Base-by-base conservation (phyloP, 2,113 vertebrate genomes). In the Hippopotamus amphibius region DNA sequence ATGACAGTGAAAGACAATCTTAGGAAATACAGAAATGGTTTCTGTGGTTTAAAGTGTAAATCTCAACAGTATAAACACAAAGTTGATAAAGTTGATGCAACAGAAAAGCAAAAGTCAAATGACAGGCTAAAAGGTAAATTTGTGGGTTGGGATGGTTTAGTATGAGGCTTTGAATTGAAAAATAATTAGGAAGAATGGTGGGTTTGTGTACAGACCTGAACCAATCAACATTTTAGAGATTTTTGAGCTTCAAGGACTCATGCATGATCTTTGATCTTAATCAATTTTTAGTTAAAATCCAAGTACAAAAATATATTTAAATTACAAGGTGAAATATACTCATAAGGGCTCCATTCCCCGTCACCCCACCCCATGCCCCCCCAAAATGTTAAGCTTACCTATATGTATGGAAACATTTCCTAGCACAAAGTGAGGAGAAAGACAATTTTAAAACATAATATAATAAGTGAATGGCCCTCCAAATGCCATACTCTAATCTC, bases 221-320 rank as follows among this genome's bases (percentile, higher is more conserved):
- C 17, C 37, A 83, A 76, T 28, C 8, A 89, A 19, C 21, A 87
- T 59, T 94, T 96, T 30, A 72, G 21, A 43, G 33, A 93, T 74
- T 86, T 86, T 84, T 69, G 13, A 84, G n/a, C 22, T 71, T 89
- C 4, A 87, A 46, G 17, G 2, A 65, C 11, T 46, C 17, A n/a
- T 37, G 28, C 3, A 14, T 57, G 30, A 65, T 21, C 30, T 76
- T 83, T 90, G 9, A 59, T 91, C 43, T 96, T 80, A 80, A 71
- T 86, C 30, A 87, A 87, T 91, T 93, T 93, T 59, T 33, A 85
- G 87, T 66, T 87, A 94, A 96, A 94, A 93, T 87, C 15, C 55
- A 76, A 74, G 8, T 57, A 86, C 5, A 85, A 88, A 85, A 9
- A 55, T 17, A 48, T 50, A 74, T 46, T 97, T 96, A 95, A 93